Evolutionary conservation across 1,140 invertebrate genomes (phyloP).

Genomic region (Oppia nitens): DNA sequence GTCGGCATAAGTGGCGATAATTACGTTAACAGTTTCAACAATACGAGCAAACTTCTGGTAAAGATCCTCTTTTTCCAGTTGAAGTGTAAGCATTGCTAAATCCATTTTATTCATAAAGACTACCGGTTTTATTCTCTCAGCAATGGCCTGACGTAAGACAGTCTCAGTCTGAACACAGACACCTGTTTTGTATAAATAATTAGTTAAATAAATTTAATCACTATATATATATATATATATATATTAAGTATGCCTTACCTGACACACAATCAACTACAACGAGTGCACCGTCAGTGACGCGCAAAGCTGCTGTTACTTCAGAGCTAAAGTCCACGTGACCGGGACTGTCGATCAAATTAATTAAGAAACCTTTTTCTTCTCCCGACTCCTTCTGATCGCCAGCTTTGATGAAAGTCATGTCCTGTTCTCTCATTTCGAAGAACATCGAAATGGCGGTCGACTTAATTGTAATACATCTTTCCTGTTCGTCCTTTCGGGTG

Average conservation of each 20-base stretch:
- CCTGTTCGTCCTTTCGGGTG: conserved; percentile 70
- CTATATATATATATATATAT: too few species aligned
- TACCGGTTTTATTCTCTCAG: conserved; percentile 43
- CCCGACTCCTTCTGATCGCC: conserved; percentile 25
- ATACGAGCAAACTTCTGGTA: conserved; percentile 99
- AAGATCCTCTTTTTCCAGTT: conserved; percentile 65
- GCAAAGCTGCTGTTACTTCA: conserved; percentile 42
- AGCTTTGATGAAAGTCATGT: conserved; percentile 29
- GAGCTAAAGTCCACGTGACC: conserved; percentile 45
- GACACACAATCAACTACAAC: conserved; percentile 45
- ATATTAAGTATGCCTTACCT: conserved; percentile 27
- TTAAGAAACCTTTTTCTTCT: conserved; percentile 36
- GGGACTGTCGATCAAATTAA: conserved; percentile 44
- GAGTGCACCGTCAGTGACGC: conserved; percentile 44
- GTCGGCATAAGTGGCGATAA: conserved; percentile 97
- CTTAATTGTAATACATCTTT: conserved; percentile 93
- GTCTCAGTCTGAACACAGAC: conserved; percentile 46
- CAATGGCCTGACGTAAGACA: conserved; percentile 43
- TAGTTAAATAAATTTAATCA: neutral
- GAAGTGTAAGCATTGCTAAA: conserved; percentile 38
- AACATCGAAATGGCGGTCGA: conserved; percentile 59
- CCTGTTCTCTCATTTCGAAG: conserved; percentile 35
- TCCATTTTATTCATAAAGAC: conserved; percentile 49
- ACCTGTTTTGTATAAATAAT: too few species aligned
- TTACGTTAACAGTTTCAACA: conserved; percentile 99